Conservation (phyloP, 2,797 vertebrate genomes). For the Pseudomugil tenellus region DNA sequence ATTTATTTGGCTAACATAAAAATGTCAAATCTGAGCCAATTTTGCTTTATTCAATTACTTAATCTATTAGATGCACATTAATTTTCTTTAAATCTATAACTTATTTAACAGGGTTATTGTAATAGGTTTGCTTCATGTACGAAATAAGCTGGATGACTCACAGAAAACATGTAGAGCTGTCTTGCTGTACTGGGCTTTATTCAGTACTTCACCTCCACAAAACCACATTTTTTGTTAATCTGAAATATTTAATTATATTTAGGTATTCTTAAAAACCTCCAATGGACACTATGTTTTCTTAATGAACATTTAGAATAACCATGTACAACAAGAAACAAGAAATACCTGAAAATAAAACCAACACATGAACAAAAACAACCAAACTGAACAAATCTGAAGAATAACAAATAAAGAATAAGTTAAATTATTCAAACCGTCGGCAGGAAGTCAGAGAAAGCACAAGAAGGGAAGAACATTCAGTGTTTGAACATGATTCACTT, state of each 20-base stretch:
- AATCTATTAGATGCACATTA: neutral
- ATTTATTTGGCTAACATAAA: too few relatives aligned
- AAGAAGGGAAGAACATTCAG: neutral
- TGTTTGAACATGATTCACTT: slow-evolving; percentile 4
- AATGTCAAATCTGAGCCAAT: neutral
- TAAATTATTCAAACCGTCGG: neutral
- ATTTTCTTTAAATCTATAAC: neutral
- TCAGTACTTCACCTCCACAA: neutral
- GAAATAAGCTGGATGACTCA: neutral
- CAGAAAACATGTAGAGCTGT: neutral
- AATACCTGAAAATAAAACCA: neutral
- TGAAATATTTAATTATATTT: neutral
- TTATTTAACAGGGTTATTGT: slow-evolving; percentile 1
- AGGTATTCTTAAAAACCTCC: slow-evolving; percentile 5
- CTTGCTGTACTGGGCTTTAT: neutral
- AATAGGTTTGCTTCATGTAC: neutral
- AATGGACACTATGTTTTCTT: slow-evolving; percentile 7
- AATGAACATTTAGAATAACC: neutral
- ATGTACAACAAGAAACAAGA: slow-evolving; percentile 25
- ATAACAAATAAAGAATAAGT: neutral
- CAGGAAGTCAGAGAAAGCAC: neutral
- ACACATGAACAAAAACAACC: neutral
- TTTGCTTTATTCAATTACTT: neutral
- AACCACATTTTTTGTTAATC: neutral
- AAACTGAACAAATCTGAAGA: neutral